Base-by-base conservation (phyloP, 2,888 invertebrate species). In the Tetranychus truncatus region DNA sequence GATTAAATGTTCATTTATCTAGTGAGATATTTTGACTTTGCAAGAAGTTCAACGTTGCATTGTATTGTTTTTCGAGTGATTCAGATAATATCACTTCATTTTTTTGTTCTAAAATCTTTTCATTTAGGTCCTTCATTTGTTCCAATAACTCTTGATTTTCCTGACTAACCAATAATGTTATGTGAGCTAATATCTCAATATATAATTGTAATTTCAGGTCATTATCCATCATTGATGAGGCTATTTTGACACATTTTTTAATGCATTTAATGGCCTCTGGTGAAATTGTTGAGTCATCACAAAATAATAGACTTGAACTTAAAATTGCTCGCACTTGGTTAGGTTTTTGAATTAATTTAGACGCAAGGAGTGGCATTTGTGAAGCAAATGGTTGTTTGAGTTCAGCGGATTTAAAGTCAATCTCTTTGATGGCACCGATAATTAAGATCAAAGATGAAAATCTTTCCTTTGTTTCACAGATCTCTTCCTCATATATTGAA, bases 401-500 rank as follows among this genome's bases (percentile, higher is more conserved):
- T 66, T 95, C 99, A 78, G 94, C 94, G 79, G 91, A 88, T 80
- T 97, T 95, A 80, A 95, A 96, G 77, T 89, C 88, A 85, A 95
- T 92, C 82, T 93, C 91, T 82, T 97, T 95, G 79, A 97, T 89
- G 0, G 96, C 95, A 69, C 92, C 95, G 76, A 95, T 93, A 75
- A 99, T 92, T 55, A 97, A 85, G 0, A 94, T 94, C 75, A 99
- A 94, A 67, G 96, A 95, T 0, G 95, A 92, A 77, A 97, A 83
- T 82, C 99, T 97, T 1, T 95, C 93, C 82, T 95, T 95, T 76
- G 94, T 94, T 83, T 97, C 97, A 1, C 93, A 92, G 80, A 99
- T 93, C 84, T 97, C 97, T 83, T 99, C 99, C 83, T 99, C 97
- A 82, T 97, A 99, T 75, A 99, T 83, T 0, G 95, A 92, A 84